Base-by-base conservation (phyloP, 1,140 invertebrate species). In the Chymomyza costata region DNA sequence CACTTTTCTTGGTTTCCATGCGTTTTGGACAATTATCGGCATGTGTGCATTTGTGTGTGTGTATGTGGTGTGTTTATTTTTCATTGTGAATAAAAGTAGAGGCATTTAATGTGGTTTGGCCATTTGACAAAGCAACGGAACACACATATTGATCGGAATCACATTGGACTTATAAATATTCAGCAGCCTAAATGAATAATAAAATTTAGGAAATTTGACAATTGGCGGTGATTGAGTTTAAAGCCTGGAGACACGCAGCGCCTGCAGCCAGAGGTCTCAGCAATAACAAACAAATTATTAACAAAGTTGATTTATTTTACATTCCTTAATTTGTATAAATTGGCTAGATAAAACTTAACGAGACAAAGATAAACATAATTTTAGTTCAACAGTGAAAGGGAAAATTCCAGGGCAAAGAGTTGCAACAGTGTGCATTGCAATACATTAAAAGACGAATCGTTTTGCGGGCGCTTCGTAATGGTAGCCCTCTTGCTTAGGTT, bases 1-100 rank as follows among this genome's bases (percentile, higher is more conserved):
- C 73, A 78, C 73, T 78, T 80, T 78, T 78, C 67, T 80, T 31
- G 46, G 49, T 74, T 74, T 74, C 76, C 70, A 65, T 74, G 65
- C 70, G 76, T 73, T 74, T 74, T 54, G 40, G 46, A 54, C 73
- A 78, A 78, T 78, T 78, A 78, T 78, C 43, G 54, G 45, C 53
- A 34, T 71, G 54, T 70, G 60, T 25, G 21, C 3, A 25, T 25
- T 25, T 25, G 21, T 3, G 32, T 6, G 3, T 34, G 3, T 34
- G 32, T 3, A 34, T 44, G 48, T n/a, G n/a, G n/a, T n/a, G n/a
- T n/a, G n/a, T n/a, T 38, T 65, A 14, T 56, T 39, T 55, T 14
- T 8, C 30, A 40, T 31, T 40, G 39, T 28, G 52, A 63, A 19
- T 18, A 37, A 43, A 40, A 48, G 28, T 3, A 11, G 32, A 32